Evolutionary conservation across 2,888 invertebrate genomes (phyloP).

Genomic region (Habrosyne pyritoides): DNA sequence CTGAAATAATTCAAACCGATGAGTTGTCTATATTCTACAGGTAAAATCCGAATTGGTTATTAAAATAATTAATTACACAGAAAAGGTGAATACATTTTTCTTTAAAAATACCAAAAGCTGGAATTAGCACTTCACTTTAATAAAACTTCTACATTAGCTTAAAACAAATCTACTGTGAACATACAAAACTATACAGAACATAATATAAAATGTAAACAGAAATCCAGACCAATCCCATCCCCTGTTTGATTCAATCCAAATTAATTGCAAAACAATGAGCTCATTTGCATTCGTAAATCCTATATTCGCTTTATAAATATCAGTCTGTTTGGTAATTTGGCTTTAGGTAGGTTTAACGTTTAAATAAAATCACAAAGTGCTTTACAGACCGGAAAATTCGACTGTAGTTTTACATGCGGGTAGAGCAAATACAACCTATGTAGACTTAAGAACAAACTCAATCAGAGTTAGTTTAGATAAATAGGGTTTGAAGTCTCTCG

Average conservation of each 20-base stretch:
- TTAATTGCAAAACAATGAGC: conserved; percentile 55
- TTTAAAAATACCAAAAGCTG: too few species aligned
- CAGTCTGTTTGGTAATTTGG: conserved; percentile 32
- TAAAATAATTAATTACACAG: too few species aligned
- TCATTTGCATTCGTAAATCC: conserved; percentile 51
- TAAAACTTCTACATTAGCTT: too few species aligned
- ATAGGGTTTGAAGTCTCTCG: conserved; percentile 21
- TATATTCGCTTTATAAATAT: conserved; percentile 34
- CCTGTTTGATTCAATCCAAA: conserved; percentile 53
- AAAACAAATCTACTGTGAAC: neutral
- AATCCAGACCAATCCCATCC: neutral
- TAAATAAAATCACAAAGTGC: conserved; percentile 73
- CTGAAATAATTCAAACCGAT: too few species aligned
- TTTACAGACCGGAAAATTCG: conserved; percentile 75
- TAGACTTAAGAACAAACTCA: conserved; percentile 39
- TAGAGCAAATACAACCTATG: conserved; percentile 50
- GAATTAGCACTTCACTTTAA: too few species aligned
- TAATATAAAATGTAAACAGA: neutral
- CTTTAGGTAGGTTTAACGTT: conserved; percentile 41
- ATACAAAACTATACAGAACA: neutral
- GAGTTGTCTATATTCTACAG: too few species aligned
- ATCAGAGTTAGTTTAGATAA: conserved; percentile 23
- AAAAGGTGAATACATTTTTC: too few species aligned
- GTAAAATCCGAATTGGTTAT: too few species aligned
- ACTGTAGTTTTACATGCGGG: conserved; percentile 75